Evolutionary conservation across 2,797 vertebrate species (phyloP).

Genomic region (Cetoscarus ocellatus): DNA sequence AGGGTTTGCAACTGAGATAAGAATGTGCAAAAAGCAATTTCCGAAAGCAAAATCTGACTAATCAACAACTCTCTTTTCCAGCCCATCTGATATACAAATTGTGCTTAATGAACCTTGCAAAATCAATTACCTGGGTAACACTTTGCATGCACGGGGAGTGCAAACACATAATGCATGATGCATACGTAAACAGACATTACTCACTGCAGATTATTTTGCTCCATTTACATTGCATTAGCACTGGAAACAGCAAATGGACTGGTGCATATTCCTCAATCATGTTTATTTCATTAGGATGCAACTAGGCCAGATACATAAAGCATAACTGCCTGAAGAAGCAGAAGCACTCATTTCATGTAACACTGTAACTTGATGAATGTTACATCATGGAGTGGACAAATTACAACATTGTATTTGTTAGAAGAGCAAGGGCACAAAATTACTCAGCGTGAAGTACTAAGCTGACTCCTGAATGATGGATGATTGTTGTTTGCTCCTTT

Average conservation of each 20-base stretch:
- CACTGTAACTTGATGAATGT: conserved; percentile 50
- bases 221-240: conserved; percentile 85
- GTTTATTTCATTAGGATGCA: conserved; percentile 81
- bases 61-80: conserved; percentile 86
- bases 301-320: conserved; percentile 71
- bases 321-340: conserved; percentile 49
- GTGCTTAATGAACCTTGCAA: conserved; percentile 84
- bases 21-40: conserved; percentile 72
- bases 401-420: conserved; percentile 11
- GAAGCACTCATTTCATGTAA: conserved; percentile 35
- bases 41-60: conserved; percentile 81
- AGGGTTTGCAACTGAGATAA: conserved; percentile 64
- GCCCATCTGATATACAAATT: conserved; percentile 86
- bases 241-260: conserved; percentile 66
- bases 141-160: conserved; percentile 81
- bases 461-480: conserved; percentile 57
- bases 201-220: conserved; percentile 83
- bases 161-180: conserved; percentile 79
- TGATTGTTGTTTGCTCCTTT: conserved; percentile 43
- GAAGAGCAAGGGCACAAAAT: conserved; percentile 27
- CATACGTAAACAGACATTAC: conserved; percentile 85
- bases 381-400: conserved; percentile 29
- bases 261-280: conserved; percentile 77
- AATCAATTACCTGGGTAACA: conserved; percentile 86
- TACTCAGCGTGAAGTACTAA: conserved; percentile 39